Evolutionary conservation across 2,888 invertebrate species (phyloP).

Genomic region (Drosophila merina): DNA sequence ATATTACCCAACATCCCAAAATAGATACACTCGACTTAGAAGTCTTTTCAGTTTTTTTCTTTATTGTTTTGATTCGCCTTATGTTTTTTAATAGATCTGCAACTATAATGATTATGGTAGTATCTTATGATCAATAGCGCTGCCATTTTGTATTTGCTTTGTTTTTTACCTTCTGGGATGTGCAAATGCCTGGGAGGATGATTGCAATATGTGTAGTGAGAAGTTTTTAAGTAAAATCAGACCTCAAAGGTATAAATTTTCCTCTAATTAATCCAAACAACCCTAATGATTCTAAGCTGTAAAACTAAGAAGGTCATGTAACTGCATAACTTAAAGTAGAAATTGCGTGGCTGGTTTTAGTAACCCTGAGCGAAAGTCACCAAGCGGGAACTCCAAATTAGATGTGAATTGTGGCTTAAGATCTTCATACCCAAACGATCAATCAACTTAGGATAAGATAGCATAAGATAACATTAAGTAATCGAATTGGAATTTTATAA

Average conservation of each 20-base stretch:
- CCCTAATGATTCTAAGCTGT: constrained; percentile 19
- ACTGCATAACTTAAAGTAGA: constrained; percentile 32
- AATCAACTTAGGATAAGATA: constrained; percentile 24
- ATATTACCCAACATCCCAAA: constrained; percentile 1
- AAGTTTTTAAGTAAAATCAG: constrained; percentile 14
- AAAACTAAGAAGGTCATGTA: constrained; percentile 31
- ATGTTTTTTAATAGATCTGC: constrained; percentile 27
- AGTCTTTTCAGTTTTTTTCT: constrained; percentile 44
- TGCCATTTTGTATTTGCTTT: constrained; percentile 1
- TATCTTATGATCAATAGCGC: constrained; percentile 18
- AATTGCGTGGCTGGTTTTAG: constrained; percentile 29
- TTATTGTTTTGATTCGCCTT: constrained; percentile 52
- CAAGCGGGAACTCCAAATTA: constrained; percentile 5
- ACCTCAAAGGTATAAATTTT: constrained; percentile 22
- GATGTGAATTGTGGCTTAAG: constrained; percentile 1
- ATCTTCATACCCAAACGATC: constrained; percentile 14
- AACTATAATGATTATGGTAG: constrained; percentile 35
- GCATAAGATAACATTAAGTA: constrained; percentile 36
- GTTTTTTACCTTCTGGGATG: not conserved
- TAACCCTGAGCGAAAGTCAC: constrained; percentile 49
- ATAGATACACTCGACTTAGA: constrained; percentile 25
- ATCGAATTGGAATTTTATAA: constrained; percentile 59
- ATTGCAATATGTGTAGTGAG: not conserved
- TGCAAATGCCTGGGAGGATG: constrained; percentile 11
- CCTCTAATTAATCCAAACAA: constrained; percentile 22